These are phyloP conservation scores for Arvicanthis niloticus DNA, from an alignment of 2,113 vertebrate species.

Conservation along the genomic window DNA sequence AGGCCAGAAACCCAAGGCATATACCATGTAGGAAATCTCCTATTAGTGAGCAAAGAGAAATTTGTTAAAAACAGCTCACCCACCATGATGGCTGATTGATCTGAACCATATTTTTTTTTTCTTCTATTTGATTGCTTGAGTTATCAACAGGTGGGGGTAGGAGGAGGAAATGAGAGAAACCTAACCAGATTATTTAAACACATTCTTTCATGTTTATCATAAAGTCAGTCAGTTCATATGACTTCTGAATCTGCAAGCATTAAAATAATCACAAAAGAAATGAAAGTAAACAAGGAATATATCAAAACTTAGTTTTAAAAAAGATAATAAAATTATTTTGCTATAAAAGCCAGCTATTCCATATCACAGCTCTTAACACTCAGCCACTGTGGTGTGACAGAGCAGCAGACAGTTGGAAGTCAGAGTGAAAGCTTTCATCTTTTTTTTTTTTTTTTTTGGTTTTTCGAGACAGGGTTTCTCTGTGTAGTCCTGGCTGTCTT, in stretches of 20 bases:
- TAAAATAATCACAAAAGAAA: constrained; percentile 53
- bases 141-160: not conserved
- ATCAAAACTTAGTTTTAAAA: not conserved
- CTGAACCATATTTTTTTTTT: constrained; percentile 30
- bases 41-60: constrained; percentile 50
- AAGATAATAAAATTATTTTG: not conserved
- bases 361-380: constrained; percentile 38
- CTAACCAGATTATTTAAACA: constrained; percentile 6
- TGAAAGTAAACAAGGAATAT: not conserved
- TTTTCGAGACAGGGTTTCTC: no score
- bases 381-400: not conserved
- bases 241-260: not conserved
- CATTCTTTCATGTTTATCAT: constrained; percentile 7
- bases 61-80: not conserved
- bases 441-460: no score
- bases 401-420: not conserved
- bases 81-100: constrained; percentile 1
- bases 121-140: constrained; percentile 17
- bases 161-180: not conserved
- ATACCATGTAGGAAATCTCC: not conserved
- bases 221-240: constrained; percentile 6
- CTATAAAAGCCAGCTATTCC: not conserved
- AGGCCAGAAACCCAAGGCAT: constrained; percentile 44
- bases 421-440: not conserved
- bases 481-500: no score